A percentile compares a stretch with the other conserved stretches of the same genome.
Evolutionary conservation across 2,113 vertebrate species (phyloP).

Genomic region (Psilopsiagon aurifrons): DNA sequence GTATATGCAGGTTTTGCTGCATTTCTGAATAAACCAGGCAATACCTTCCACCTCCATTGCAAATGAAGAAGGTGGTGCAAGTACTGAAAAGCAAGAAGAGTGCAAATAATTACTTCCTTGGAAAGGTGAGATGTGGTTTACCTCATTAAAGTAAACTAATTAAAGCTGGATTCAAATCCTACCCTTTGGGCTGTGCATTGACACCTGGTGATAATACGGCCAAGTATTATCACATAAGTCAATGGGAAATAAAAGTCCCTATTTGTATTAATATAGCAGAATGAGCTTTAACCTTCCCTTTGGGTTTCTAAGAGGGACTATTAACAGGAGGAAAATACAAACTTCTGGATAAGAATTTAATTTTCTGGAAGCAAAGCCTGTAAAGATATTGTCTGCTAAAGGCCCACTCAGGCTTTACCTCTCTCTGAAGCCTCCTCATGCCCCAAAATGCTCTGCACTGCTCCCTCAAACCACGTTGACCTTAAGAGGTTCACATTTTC

Average conservation of each 20-base stretch:
- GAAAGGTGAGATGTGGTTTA: slow-evolving; percentile 33
- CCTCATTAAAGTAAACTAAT: slow-evolving; percentile 57
- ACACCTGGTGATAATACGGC: not conserved
- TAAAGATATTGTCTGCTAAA: not conserved
- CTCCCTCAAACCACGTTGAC: not conserved
- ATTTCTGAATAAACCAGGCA: not conserved
- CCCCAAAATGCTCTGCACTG: not conserved
- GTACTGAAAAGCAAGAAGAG: not conserved
- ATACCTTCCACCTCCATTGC: not conserved
- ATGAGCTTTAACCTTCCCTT: not conserved
- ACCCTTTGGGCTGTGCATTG: slow-evolving; percentile 21
- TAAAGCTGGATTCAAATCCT: not conserved
- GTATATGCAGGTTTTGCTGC: accelerated
- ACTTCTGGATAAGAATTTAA: not conserved
- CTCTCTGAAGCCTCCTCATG: not conserved
- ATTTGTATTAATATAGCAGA: not conserved
- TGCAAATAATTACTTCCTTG: slow-evolving; percentile 44
- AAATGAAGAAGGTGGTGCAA: not conserved
- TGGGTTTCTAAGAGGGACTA: not conserved
- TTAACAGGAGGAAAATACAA: not conserved
- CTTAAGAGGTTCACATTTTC: not conserved
- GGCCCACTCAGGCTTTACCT: not conserved
- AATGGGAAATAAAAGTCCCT: not conserved
- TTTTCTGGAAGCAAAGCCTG: not conserved
- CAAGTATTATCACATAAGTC: not conserved